Conservation (phyloP, 2,888 invertebrate species). For the Acrobasis consociella region DNA sequence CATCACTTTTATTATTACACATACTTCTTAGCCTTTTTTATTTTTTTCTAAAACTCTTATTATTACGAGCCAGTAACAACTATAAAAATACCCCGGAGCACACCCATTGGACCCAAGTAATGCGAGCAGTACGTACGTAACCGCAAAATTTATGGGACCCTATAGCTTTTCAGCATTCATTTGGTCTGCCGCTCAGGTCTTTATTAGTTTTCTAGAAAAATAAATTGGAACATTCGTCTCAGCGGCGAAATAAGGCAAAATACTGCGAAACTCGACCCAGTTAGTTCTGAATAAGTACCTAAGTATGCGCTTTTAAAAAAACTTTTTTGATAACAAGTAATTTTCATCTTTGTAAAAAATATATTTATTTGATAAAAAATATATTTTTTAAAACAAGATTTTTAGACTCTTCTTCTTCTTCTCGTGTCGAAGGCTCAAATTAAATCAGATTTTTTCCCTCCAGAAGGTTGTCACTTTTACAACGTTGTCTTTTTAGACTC, state of each 20-base stretch:
- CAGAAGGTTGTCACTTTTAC: too few species aligned
- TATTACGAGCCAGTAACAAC: not conserved
- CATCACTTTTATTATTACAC: too few species aligned
- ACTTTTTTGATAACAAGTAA: too few species aligned
- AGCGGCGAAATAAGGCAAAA: not conserved
- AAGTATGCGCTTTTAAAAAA: not conserved
- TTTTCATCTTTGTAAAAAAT: too few species aligned
- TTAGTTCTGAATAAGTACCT: not conserved
- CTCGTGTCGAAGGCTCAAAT: too few species aligned
- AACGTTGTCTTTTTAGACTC: too few species aligned
- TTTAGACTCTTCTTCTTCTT: too few species aligned
- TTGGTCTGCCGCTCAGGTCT: conserved; percentile 2
- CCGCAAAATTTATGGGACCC: conserved; percentile 1
- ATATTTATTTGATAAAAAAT: too few species aligned
- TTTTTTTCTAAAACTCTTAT: not conserved
- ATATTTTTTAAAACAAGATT: too few species aligned
- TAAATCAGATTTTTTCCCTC: too few species aligned
- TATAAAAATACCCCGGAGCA: not conserved
- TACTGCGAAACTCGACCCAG: not conserved
- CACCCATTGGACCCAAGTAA: not conserved
- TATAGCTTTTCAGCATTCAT: conserved; percentile 11
- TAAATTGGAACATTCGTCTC: conserved; percentile 9
- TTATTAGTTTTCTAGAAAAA: conserved; percentile 9
- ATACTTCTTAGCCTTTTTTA: not conserved
- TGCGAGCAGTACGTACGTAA: not conserved